Conservation (phyloP, 2,797 vertebrate species). For the Rhinichthys osculus region DNA sequence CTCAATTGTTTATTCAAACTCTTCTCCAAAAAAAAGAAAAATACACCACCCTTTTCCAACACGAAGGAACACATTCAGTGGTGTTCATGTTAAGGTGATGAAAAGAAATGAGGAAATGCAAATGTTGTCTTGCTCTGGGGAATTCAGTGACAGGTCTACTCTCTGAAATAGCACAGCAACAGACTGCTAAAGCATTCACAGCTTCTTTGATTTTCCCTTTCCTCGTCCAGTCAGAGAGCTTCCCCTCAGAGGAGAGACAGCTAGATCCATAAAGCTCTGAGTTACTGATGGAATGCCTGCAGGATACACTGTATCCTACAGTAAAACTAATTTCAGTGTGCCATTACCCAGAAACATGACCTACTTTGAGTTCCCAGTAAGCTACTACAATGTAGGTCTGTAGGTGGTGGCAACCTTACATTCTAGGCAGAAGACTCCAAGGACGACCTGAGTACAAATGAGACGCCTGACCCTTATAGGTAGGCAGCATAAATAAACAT, state of each 20-base stretch:
- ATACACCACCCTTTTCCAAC: slow-evolving; percentile 34
- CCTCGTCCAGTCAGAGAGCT: slow-evolving; percentile 38
- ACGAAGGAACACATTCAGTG: neutral
- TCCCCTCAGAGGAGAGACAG: slow-evolving; percentile 27
- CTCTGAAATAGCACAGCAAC: slow-evolving; percentile 59
- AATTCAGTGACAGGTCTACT: slow-evolving; percentile 52
- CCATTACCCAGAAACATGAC: slow-evolving; percentile 57
- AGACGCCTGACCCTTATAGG: slow-evolving; percentile 10
- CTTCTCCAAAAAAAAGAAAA: slow-evolving; percentile 1
- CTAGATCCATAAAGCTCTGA: slow-evolving; percentile 25
- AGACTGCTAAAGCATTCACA: slow-evolving; percentile 45
- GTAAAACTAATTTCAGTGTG: slow-evolving; percentile 50
- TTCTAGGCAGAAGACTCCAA: slow-evolving; percentile 16
- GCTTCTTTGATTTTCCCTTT: slow-evolving; percentile 55
- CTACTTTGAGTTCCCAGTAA: slow-evolving; percentile 56
- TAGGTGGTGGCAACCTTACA: slow-evolving; percentile 52
- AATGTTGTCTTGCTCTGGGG: slow-evolving; percentile 41
- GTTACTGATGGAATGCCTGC: slow-evolving; percentile 51
- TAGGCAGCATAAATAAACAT: slow-evolving; percentile 33
- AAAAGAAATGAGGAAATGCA: slow-evolving; percentile 33
- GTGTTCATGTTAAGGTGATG: slow-evolving; percentile 28
- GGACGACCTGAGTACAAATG: slow-evolving; percentile 21
- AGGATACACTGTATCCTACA: slow-evolving; percentile 30
- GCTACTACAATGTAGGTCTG: slow-evolving; percentile 39
- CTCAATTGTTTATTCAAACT: neutral